Evolutionary conservation across 92 coral and sea anemone species (phyloP).

Genomic region (Muricea muricata): DNA sequence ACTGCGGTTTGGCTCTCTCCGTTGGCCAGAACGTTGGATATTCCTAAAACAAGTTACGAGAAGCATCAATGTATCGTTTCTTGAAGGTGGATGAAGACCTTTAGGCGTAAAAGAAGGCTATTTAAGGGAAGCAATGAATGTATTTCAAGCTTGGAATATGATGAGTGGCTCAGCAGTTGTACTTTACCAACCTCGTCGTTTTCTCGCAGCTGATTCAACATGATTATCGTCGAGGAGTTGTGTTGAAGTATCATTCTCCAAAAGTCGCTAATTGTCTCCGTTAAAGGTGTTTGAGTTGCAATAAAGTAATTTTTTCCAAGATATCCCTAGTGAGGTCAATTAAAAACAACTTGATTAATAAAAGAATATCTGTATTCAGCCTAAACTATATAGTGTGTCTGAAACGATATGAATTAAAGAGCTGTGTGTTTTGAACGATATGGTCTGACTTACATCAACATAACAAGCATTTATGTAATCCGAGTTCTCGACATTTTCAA

Average conservation of each 20-base stretch:
- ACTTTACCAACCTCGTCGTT: constrained; percentile 14
- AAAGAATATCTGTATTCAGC: too few relatives aligned
- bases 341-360: background rate
- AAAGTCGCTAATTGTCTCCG: constrained; percentile 10
- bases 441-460: constrained; percentile 12
- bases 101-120: too few relatives aligned
- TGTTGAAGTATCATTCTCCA: constrained; percentile 30
- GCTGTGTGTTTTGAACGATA: too few relatives aligned
- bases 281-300: constrained; percentile 22
- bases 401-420: background rate
- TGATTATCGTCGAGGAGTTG: constrained; percentile 23
- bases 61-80: too few relatives aligned
- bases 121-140: too few relatives aligned
- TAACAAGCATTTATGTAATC: constrained; percentile 22
- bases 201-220: constrained; percentile 25
- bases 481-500: background rate
- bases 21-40: constrained; percentile 40
- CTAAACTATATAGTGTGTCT: background rate
- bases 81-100: too few relatives aligned
- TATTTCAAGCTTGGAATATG: background rate
- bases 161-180: too few relatives aligned
- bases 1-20: constrained; percentile 16
- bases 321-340: constrained; percentile 21
- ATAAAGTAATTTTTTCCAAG: constrained; percentile 31
- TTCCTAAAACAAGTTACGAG: constrained; percentile 12